Base-by-base conservation (phyloP, 2,113 vertebrate species). In the Rattus rattus region DNA sequence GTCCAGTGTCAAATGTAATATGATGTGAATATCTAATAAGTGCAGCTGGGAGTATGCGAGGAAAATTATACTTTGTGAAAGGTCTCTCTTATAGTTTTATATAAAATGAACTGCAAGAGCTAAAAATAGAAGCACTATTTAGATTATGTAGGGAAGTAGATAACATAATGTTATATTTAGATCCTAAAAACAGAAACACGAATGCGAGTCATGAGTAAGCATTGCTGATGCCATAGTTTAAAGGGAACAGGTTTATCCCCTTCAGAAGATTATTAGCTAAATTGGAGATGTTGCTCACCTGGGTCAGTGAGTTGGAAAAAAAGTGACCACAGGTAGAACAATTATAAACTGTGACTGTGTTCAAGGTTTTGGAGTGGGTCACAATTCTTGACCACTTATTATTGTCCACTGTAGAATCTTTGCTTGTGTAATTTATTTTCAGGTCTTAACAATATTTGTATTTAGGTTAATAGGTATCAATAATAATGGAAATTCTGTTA, bases 261-360 rank as follows among this genome's bases (percentile, higher is more conserved):
- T 17, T 33, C 7, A 47, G 33, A 39, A 83, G 70, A 6, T 75
- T 24, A 43, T 59, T 59, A 56, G 5, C 13, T 92, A 43, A 10
- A 28, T 10, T 59, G 20, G 54, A 84, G n/a, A 84, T 63, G 13
- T 43, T 84, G 14, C 14, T 84, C n/a, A 63, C 1, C 26, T n/a
- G 7, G n/a, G 7, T 43, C 24, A 84, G 4, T 19, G 7, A 63
- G 54, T 43, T 59, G 1, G 81, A 1, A 61, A 84, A 39, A 56
- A 69, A 36, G 0, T 0, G 11, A 16, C 0, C 72, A 49, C 1
- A n/a, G 17, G 24, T 67, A 1, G 1, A 22, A 67, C 7, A 80
- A 54, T 67, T 43, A 67, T 77, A 2, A 0, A 24, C 17, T 24
- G 93, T 13, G 43, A 22, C 13, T 20, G 36, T 79, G 36, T 39